Base-by-base conservation (phyloP, 2,113 vertebrate genomes). In the Pycnonotus jocosus region DNA sequence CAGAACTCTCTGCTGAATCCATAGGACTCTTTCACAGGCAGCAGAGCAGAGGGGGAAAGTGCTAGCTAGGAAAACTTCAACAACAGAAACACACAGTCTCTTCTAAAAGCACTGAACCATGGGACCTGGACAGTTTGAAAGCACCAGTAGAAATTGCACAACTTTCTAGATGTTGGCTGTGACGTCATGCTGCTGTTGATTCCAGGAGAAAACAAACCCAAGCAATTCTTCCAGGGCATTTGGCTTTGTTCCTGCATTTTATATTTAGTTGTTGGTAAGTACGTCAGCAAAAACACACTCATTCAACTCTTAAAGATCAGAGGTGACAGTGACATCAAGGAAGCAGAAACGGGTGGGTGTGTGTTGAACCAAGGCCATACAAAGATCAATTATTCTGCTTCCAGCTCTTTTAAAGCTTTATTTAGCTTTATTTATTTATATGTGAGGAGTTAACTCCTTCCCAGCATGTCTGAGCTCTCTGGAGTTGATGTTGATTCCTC, bases 301-400 rank as follows among this genome's bases (percentile, higher is more conserved):
- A 35, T 91, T 92, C 91, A 87, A 14, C 94, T 72, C 70, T 7
- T 62, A 62, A 79, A 71, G 84, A 86, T 81, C 91, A 90, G 94
- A 74, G 73, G 80, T 64, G 62, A 47, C 44, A 10, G 70, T 95
- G 95, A 95, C 94, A 94, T 89, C 92, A 87, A 91, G 94, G 94
- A 91, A 94, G 61, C 7, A 78, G 77, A 40, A 93, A 33, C 0
- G 48, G 66, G 84, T 33, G 86, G 65, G 83, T 7, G 69, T 6
- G 72, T 31, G 62, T n/a, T 64, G 92, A 79, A 76, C 66, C 74
- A 6, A 33, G 13, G 95, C n/a, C 1, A 45, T 21, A 11, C 27
- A 64, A 68, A 84, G 61, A 82, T 42, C 37, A 45, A 42, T 53
- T 21, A 24, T 57, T 62, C 38, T 0, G 1, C 58, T 64, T 51